A percentile compares a stretch with the other conserved stretches of the same genome.
These are phyloP conservation scores for Rhopalosiphum maidis DNA, from an alignment of 1,140 invertebrate genomes.

Conservation along the genomic window DNA sequence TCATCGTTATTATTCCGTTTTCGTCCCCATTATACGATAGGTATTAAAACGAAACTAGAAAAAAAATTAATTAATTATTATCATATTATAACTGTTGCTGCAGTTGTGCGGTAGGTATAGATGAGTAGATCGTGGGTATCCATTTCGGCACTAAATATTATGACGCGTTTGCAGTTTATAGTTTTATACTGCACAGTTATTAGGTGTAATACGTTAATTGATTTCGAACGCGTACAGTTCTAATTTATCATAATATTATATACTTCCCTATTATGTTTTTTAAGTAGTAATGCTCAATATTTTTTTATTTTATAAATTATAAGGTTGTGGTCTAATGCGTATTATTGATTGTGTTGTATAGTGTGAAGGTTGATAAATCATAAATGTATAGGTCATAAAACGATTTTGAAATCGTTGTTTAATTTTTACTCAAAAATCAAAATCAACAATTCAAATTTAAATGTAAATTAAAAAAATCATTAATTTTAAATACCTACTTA, in stretches of 20 bases:
- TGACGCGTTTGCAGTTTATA: too few relatives aligned
- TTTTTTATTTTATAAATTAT: not conserved
- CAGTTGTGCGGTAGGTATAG: too few relatives aligned
- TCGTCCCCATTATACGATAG: too few relatives aligned
- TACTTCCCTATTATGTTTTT: not conserved
- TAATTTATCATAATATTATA: not conserved
- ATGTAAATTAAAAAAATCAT: not conserved
- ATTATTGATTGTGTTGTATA: not conserved
- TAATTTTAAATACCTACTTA: too few relatives aligned
- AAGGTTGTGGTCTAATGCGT: not conserved
- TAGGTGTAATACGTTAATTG: not conserved
- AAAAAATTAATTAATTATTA: too few relatives aligned
- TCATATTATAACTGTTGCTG: too few relatives aligned
- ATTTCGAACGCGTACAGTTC: not conserved
- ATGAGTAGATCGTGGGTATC: too few relatives aligned
- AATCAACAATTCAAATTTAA: not conserved
- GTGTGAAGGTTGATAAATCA: not conserved
- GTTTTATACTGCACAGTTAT: not conserved
- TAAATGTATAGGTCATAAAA: not conserved
- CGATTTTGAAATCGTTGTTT: not conserved
- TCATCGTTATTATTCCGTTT: too few relatives aligned
- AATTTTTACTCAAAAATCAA: not conserved
- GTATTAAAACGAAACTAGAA: too few relatives aligned
- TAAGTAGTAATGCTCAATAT: not conserved
- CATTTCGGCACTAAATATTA: too few relatives aligned